These are phyloP conservation scores for Epizoanthus stellaris DNA, from an alignment of 92 coral and sea anemone genomes.

Conservation along the genomic window DNA sequence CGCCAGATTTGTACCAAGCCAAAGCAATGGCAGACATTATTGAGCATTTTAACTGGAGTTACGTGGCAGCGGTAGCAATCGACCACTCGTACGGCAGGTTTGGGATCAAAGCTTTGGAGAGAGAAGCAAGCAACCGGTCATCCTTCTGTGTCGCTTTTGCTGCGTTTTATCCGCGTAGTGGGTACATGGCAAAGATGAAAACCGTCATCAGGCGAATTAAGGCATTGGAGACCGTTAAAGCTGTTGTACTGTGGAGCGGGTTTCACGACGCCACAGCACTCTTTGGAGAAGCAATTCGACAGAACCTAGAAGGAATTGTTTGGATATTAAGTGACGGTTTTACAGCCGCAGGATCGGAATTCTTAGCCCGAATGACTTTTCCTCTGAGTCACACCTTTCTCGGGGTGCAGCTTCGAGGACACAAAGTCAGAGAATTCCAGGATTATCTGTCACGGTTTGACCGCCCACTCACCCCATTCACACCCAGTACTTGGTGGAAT, in stretches of 20 bases:
- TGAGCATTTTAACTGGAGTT: constrained; percentile 65
- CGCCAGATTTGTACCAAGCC: constrained; percentile 71
- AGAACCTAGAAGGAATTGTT: constrained; percentile 46
- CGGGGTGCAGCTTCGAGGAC: constrained; percentile 38
- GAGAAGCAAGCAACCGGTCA: constrained; percentile 46
- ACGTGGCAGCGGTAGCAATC: constrained; percentile 60
- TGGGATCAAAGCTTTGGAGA: constrained; percentile 60
- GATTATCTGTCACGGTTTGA: not conserved
- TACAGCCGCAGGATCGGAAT: constrained; percentile 33
- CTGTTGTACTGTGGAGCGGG: constrained; percentile 61
- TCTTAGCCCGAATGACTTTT: not conserved
- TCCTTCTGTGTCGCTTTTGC: constrained; percentile 48
- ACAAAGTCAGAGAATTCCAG: constrained; percentile 8
- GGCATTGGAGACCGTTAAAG: constrained; percentile 36
- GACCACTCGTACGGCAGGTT: constrained; percentile 66
- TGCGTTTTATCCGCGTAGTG: constrained; percentile 54
- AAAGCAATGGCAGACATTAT: constrained; percentile 73
- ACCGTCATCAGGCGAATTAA: constrained; percentile 46
- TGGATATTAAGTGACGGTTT: constrained; percentile 76
- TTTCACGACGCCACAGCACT: constrained; percentile 52
- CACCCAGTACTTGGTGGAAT: constrained; percentile 53
- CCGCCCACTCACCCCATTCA: not conserved
- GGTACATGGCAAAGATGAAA: constrained; percentile 58
- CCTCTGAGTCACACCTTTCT: constrained; percentile 19
- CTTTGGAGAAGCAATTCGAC: constrained; percentile 49